These are phyloP conservation scores for Mechanitis mazaeus DNA, from an alignment of 2,888 invertebrate genomes.

Conservation along the genomic window DNA sequence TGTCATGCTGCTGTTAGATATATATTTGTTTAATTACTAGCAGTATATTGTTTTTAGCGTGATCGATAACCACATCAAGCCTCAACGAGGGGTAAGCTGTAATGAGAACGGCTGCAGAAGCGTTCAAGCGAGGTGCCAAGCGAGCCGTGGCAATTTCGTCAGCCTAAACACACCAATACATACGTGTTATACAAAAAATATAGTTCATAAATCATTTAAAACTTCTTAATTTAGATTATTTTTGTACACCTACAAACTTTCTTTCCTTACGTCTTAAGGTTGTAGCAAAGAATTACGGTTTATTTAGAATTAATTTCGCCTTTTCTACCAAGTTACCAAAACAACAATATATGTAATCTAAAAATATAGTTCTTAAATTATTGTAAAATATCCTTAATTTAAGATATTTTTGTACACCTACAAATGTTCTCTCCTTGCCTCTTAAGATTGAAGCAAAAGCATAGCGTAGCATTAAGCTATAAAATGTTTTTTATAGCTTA, in stretches of 20 bases:
- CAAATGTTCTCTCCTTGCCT: no score
- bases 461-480: no score
- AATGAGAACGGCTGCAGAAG: constrained; percentile 62
- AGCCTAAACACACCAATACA: constrained; percentile 38
- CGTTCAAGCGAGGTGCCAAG: constrained; percentile 64
- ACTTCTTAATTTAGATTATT: no score
- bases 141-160: constrained; percentile 65
- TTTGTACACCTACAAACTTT: no score
- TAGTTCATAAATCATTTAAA: background rate
- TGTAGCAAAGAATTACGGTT: no score
- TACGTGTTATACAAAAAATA: constrained; percentile 15
- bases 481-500: no score
- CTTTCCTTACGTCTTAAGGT: no score
- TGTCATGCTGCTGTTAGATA: constrained; percentile 14
- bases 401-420: no score
- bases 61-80: constrained; percentile 54
- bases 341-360: background rate
- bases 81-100: constrained; percentile 47
- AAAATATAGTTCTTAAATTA: no score
- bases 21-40: constrained; percentile 38
- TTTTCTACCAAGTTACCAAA: background rate
- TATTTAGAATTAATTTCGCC: no score
- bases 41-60: constrained; percentile 45
- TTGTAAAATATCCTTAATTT: no score
- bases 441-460: no score